phyloP scores from a whole-genome alignment of 2,888 invertebrate species.

The Hedychridium roseum region DNA sequence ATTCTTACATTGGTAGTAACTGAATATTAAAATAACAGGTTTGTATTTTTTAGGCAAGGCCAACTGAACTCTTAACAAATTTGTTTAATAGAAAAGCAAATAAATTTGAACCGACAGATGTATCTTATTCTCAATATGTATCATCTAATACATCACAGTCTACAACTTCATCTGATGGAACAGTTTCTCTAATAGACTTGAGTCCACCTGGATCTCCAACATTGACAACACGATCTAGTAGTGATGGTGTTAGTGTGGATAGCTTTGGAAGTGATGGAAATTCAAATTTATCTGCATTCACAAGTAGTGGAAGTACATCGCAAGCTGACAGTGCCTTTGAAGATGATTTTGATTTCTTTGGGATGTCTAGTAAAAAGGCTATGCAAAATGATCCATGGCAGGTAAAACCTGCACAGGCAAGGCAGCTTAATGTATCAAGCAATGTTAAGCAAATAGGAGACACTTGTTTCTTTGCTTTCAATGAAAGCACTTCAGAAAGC shows the following conservation, averaged over 20 bases:
- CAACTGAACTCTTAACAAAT: slow-evolving; percentile 55
- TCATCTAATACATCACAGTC: slow-evolving; percentile 25
- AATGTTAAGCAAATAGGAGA: slow-evolving; percentile 46
- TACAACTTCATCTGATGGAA: slow-evolving; percentile 32
- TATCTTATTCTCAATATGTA: slow-evolving; percentile 9
- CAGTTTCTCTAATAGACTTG: slow-evolving; percentile 73
- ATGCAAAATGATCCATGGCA: slow-evolving; percentile 68
- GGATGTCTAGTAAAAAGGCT: slow-evolving; percentile 66
- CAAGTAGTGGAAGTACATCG: slow-evolving; percentile 73
- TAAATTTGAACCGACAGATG: slow-evolving; percentile 23
- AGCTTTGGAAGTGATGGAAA: slow-evolving; percentile 81
- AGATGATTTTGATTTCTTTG: slow-evolving; percentile 80
- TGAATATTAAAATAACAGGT: slow-evolving; percentile 10
- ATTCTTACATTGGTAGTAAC: neutral
- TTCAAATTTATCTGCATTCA: slow-evolving; percentile 66
- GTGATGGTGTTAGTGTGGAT: slow-evolving; percentile 78
- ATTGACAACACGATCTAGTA: slow-evolving; percentile 77
- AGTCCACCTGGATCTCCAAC: slow-evolving; percentile 80
- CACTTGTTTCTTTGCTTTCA: slow-evolving; percentile 50
- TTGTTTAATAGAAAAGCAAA: slow-evolving; percentile 46
- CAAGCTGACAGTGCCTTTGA: slow-evolving; percentile 84
- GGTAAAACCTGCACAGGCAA: slow-evolving; percentile 53
- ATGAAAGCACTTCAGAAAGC: slow-evolving; percentile 30
- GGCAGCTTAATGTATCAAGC: slow-evolving; percentile 23
- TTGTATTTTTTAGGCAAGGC: slow-evolving; percentile 44